A percentile compares a stretch with the other conserved stretches of the same genome.
phyloP scores from a whole-genome alignment of 1,140 invertebrate species.

The Panagrolaimus sp. region DNA sequence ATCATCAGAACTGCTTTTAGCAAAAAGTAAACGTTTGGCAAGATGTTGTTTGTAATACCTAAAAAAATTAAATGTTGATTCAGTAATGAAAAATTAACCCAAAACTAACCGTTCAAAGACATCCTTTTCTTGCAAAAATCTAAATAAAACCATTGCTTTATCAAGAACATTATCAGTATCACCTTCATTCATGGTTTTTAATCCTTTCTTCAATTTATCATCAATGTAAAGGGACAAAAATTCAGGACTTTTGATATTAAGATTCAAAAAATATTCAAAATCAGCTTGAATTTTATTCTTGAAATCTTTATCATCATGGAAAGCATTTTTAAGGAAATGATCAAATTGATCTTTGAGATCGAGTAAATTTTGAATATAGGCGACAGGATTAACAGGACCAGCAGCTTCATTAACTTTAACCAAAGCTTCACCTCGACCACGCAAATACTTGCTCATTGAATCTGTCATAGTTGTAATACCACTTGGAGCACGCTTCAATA shows the following conservation, averaged over 20 bases:
- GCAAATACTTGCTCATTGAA: constrained; percentile 47
- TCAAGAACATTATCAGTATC: constrained; percentile 94
- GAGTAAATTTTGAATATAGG: constrained; percentile 73
- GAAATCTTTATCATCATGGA: constrained; percentile 76
- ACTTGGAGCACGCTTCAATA: constrained; percentile 80
- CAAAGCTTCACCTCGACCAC: constrained; percentile 63
- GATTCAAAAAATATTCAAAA: constrained; percentile 96
- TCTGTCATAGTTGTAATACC: constrained; percentile 69
- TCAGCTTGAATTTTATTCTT: constrained; percentile 94
- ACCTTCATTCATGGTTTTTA: constrained; percentile 96
- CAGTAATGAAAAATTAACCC: too few relatives aligned
- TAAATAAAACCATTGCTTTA: constrained; percentile 98
- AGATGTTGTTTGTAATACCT: constrained; percentile 75
- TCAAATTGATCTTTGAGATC: constrained; percentile 96
- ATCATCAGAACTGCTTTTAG: constrained; percentile 65
- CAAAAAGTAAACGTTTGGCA: constrained; percentile 63
- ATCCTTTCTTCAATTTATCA: constrained; percentile 97
- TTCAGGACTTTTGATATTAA: constrained; percentile 94
- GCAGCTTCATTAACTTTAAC: constrained; percentile 77
- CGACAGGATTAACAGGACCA: constrained; percentile 12
- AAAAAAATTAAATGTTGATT: too few relatives aligned
- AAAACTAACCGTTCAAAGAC: constrained; percentile 93
- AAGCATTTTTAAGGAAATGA: constrained; percentile 91
- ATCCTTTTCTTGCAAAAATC: constrained; percentile 99
- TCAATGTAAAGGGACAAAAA: constrained; percentile 99